Percentiles rank a stretch among this genome's conserved stretches.
These are phyloP conservation scores for Pterocles burchelli DNA, from an alignment of 2,113 vertebrate genomes.

Conservation along the genomic window DNA sequence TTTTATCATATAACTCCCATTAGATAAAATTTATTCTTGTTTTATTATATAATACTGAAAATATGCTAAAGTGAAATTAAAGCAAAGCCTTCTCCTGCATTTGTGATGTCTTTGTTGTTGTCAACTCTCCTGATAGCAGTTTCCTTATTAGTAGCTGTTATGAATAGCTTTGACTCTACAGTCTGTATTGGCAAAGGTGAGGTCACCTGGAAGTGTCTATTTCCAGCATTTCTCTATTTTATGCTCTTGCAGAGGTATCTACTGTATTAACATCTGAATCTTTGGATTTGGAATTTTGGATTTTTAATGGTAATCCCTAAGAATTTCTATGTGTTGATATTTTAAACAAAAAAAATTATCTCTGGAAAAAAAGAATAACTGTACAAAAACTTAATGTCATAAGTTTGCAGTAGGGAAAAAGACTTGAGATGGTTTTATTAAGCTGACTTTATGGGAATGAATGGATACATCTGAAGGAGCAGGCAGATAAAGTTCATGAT, in stretches of 20 bases:
- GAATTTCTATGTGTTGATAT: not conserved
- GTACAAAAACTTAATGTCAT: not conserved
- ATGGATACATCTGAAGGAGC: not conserved
- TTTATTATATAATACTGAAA: not conserved
- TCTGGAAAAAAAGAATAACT: not conserved
- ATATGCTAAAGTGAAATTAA: not conserved
- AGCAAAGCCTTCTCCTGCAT: not conserved
- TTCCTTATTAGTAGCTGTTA: not conserved
- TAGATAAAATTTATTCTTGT: not conserved
- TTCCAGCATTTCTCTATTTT: not conserved
- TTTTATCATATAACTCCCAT: not conserved
- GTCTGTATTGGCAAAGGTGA: not conserved
- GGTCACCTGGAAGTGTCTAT: fast-evolving
- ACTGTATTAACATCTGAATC: not conserved
- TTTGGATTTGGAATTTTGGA: not conserved
- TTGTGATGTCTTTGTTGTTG: not conserved
- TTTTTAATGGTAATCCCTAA: not conserved
- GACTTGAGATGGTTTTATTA: not conserved
- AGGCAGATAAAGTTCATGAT: not conserved
- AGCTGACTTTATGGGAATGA: not conserved
- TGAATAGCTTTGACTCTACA: not conserved
- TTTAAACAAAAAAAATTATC: not conserved
- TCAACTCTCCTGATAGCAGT: not conserved
- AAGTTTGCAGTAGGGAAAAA: fast-evolving
- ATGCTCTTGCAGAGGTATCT: not conserved